Evolutionary conservation across 1,140 invertebrate species (phyloP), one percentile per base, ranked within the genome.

Genomic region (Drosophila seguyi): DNA sequence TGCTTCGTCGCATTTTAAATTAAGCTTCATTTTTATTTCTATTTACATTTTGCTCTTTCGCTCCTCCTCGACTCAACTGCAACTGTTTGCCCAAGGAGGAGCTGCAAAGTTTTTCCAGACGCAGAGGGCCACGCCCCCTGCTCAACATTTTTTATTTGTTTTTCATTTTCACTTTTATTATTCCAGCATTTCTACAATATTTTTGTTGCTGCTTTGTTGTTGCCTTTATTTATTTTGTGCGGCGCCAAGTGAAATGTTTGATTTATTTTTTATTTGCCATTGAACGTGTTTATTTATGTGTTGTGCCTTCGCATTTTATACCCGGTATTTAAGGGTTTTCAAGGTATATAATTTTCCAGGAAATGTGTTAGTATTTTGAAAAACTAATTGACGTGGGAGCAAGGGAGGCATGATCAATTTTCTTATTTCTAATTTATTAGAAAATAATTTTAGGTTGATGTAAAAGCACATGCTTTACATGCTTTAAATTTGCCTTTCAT

Each of bases 21-120:
- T 90, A 90, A 90, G 85, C 85, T 81, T 79, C 78, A 66, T 90
- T 90, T 90, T 90, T 85, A 88, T 83, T 90, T 90, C 86, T 90
- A 90, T 88, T 90, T 90, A 90, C 86, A 85, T 81, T 79, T 79
- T 82, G 68, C 76, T 72, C 75, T 79, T 73, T 87, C 71, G 18
- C 47, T 60, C 47, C 55, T 45, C 25, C 25, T 38, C 38, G 31
- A 22, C 41, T 22, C 57, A 60, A 42, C 72, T 86, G 79, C 83
- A 86, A 79, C 75, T 86, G 79, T 81, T 81, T 82, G 79, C 62
- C 65, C n/a, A 44, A 67, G 44, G 48, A 44, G 50, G 41, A 69
- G 55, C 38, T 45, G 52, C 52, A 39, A 78, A 73, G 39, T 76
- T 79, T 86, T 87, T 73, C 66, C 72, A 57, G 62, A 50, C 74